Base-by-base conservation (phyloP, 2,797 vertebrate species). In the Naso thynnoides region DNA sequence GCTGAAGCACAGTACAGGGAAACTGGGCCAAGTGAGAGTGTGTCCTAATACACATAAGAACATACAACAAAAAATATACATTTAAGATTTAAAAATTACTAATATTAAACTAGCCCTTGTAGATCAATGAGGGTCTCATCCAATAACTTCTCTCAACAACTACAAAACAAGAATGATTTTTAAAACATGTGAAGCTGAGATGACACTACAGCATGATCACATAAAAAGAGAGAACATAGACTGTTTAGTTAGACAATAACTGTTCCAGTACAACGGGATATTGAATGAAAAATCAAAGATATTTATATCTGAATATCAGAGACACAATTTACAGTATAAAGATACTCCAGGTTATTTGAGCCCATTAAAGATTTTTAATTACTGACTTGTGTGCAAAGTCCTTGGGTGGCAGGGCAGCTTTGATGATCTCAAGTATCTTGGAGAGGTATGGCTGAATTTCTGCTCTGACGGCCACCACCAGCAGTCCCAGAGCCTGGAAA, bases 351-450 rank as follows among this genome's bases (percentile, higher is more conserved):
- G 19, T 11, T 45, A 6, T 24, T 38, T 23, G 15, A 50, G 16
- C 19, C 11, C 27, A 6, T 24, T 38, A 27, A 15, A 9, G 18
- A 21, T 45, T 61, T 52, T 21, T n/a, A 44, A 27, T 61, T 18
- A 90, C 96, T 95, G 82, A 99, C 98, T 99, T 99, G 88, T 99
- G 98, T 50, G 97, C 97, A 70, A 99, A 99, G 85, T 99, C 98
- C 87, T 99, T 99, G 0, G 96, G 97, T 15, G 98, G 98, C 70
- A 99, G 93, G 14, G 98, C 98, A 27, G 96, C 95, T 90, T 98
- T 98, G 86, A 99, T 97, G 83, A 98, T 98, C 91, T 99, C 98
- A 24, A 99, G 95, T 80, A 99, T 96, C 83, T 96, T 98, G 8
- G 95, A 92, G 68, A 99, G 93, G 82, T 98, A 99, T 6, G 96